Percentiles rank a stretch among this genome's conserved stretches.
phyloP scores from a whole-genome alignment of 2,113 vertebrate genomes.

The Crotophaga sulcirostris region DNA sequence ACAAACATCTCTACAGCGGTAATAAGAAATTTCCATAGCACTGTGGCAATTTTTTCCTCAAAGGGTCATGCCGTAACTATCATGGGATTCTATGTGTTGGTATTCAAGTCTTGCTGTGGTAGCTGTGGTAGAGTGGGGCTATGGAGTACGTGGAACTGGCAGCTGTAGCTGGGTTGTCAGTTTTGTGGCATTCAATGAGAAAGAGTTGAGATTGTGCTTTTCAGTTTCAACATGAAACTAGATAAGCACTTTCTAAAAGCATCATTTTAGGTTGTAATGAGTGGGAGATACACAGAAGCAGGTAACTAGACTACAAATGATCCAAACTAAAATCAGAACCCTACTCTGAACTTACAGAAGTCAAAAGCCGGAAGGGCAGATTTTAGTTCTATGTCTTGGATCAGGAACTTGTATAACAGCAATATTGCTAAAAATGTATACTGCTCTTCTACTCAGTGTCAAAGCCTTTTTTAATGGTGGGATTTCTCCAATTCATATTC shows the following conservation, averaged over 20 bases:
- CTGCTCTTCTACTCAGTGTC: neutral
- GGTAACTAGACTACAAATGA: neutral
- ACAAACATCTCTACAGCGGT: neutral
- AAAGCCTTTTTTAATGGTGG: neutral
- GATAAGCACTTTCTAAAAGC: neutral
- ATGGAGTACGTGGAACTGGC: neutral
- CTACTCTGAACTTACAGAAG: neutral
- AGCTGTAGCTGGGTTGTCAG: neutral
- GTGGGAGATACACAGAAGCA: neutral
- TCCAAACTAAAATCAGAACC: neutral
- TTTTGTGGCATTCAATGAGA: neutral
- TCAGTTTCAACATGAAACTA: neutral
- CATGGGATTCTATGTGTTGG: fast-evolving
- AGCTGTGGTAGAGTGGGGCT: neutral
- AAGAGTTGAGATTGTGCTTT: neutral
- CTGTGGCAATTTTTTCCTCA: fast-evolving
- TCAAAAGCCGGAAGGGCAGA: neutral
- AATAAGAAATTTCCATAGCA: neutral
- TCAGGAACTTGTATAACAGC: neutral
- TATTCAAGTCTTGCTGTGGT: neutral
- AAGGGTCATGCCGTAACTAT: fast-evolving
- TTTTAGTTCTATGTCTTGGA: neutral
- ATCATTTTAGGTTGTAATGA: neutral
- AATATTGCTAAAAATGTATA: neutral
- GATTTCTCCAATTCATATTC: neutral